These are phyloP conservation scores for Rhombomys opimus DNA, from an alignment of 2,113 vertebrate species.

Conservation along the genomic window DNA sequence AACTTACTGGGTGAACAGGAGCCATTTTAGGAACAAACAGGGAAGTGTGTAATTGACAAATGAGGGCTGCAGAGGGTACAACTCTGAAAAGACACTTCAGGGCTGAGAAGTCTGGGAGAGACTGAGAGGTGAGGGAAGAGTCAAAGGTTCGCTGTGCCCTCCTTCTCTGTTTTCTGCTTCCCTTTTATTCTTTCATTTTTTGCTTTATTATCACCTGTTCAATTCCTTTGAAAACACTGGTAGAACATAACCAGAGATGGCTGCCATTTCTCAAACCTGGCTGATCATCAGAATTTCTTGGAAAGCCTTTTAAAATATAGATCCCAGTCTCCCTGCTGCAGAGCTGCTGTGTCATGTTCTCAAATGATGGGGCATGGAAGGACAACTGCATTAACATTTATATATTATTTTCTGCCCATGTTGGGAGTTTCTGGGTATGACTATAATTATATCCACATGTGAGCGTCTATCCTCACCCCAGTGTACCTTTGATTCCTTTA, in stretches of 20 bases:
- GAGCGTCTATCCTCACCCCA: neutral
- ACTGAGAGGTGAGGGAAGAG: neutral
- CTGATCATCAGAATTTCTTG: slow-evolving; percentile 27
- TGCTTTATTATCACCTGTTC: neutral
- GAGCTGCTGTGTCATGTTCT: neutral
- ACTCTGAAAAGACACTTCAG: neutral
- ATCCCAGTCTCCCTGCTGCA: neutral
- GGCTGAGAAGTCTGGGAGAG: neutral
- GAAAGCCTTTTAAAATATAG: slow-evolving; percentile 9
- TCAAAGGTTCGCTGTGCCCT: neutral
- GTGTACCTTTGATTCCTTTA: neutral
- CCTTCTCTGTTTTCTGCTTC: neutral
- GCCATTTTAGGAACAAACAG: neutral
- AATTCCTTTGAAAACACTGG: slow-evolving; percentile 39
- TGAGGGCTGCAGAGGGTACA: slow-evolving; percentile 11
- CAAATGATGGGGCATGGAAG: neutral
- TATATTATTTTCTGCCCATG: slow-evolving; percentile 23
- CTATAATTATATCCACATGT: neutral
- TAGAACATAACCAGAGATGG: slow-evolving; percentile 12
- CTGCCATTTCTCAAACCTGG: neutral
- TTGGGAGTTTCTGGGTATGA: slow-evolving; percentile 28
- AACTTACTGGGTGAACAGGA: slow-evolving; percentile 25
- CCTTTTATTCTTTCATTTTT: slow-evolving; percentile 11
- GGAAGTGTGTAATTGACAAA: slow-evolving; percentile 13
- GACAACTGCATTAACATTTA: neutral